Base-by-base conservation (phyloP, 2,888 invertebrate species). In the Automeris io region DNA sequence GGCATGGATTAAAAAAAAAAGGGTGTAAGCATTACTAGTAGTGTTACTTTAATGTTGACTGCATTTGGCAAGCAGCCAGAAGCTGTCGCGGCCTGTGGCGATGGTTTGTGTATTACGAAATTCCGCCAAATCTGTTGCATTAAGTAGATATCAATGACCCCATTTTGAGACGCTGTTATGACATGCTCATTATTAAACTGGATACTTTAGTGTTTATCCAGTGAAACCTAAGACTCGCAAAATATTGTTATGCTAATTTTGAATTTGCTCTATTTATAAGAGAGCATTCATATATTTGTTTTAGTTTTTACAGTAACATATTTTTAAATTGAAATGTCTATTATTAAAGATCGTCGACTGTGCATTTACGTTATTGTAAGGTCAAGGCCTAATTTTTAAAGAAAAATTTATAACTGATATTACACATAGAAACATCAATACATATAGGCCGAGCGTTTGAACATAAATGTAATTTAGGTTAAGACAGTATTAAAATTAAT, bases 91-190 rank as follows among this genome's bases (percentile, higher is more conserved):
- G 43, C 62, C 54, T 60, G 54, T 61, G 43, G 46, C 63, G 58
- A 58, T 66, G 75, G 73, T 77, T 78, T 76, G 75, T 76, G 69
- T 79, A 73, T 85, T 82, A 80, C 80, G 81, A 82, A 81, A 83
- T 83, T 80, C 71, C 73, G 69, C 68, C 80, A 78, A 82, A 81
- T 75, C 74, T 70, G 78, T 77, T 82, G 78, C 82, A 76, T 41
- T 42, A 42, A 45, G 72, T 72, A 65, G 55, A 52, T 48, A 56
- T 51, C 60, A 58, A 53, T 74, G 83, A 72, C 83, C 85, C 68
- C 70, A 69, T 77, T 85, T 63, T 54, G 4, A 31, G 31, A 35
- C n/a, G 31, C 18, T 35, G 32, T 31, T 19, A 33, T 33, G 16
- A 31, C 19, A 12, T 32, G 35, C 23, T 38, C 25, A 38, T 12